phyloP scores from a whole-genome alignment of 2,113 vertebrate species.

The Hystrix brachyura region DNA sequence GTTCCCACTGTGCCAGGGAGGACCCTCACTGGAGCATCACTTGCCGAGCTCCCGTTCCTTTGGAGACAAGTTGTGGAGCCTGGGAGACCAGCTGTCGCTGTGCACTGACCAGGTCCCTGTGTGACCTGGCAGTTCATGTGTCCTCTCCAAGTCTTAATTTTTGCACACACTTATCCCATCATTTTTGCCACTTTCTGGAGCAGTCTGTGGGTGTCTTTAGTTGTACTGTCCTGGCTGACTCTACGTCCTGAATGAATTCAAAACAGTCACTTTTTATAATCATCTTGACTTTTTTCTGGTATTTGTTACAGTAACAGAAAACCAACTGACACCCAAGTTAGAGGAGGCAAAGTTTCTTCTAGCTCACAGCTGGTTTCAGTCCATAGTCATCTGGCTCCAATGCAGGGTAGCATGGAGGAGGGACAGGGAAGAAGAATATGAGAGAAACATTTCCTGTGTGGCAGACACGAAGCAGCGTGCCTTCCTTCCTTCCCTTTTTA shows the following conservation, averaged over 20 bases:
- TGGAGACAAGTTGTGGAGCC: not conserved
- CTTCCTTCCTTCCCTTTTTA: not conserved
- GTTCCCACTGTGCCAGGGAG: not conserved
- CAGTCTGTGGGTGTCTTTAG: not conserved
- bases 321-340: not conserved
- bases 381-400: not conserved
- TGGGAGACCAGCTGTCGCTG: not conserved
- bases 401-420: not conserved
- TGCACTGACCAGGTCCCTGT: not conserved
- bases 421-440: not conserved
- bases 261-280: not conserved
- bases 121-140: not conserved
- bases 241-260: not conserved
- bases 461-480: not conserved
- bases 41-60: not conserved
- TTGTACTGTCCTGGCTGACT: not conserved
- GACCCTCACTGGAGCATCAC: rapidly evolving
- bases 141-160: not conserved
- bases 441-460: not conserved
- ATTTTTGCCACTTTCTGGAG: not conserved
- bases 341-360: not conserved
- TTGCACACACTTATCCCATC: not conserved
- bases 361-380: not conserved
- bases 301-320: not conserved
- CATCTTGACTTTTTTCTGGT: not conserved